A percentile compares a stretch with the other conserved stretches of the same genome.
Conservation (phyloP, 2,797 vertebrate species). For the Alcedo atthis region DNA sequence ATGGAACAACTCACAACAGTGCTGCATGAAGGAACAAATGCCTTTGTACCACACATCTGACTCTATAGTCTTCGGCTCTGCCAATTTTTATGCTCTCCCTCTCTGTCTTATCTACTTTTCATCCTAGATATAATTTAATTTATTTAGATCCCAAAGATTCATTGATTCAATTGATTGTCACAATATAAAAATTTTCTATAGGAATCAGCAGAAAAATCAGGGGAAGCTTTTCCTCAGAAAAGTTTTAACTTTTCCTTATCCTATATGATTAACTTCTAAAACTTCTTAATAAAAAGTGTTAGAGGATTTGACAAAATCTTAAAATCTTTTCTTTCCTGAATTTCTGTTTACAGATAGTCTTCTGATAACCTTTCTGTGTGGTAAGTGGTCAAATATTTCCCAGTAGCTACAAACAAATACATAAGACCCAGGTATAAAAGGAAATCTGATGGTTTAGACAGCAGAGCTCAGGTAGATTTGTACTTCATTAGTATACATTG, state of each 20-base stretch:
- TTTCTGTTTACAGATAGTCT: not conserved
- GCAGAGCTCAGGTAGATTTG: not conserved
- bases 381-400: not conserved
- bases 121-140: not conserved
- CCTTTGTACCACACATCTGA: not conserved
- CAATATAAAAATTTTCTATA: not conserved
- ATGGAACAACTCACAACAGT: not conserved
- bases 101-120: not conserved
- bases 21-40: not conserved
- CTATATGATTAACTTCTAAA: not conserved
- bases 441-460: not conserved
- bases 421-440: not conserved
- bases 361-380: not conserved
- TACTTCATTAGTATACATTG: not conserved
- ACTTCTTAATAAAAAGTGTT: not conserved
- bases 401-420: not conserved
- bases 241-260: not conserved
- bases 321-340: not conserved
- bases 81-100: fast-evolving
- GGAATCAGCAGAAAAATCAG: not conserved
- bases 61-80: not conserved
- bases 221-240: not conserved
- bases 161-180: no score
- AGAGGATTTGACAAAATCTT: not conserved
- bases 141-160: not conserved